Evolutionary conservation across 2,888 invertebrate genomes (phyloP), one percentile per base, ranked within the genome.

Genomic region (Agriotes lineatus): DNA sequence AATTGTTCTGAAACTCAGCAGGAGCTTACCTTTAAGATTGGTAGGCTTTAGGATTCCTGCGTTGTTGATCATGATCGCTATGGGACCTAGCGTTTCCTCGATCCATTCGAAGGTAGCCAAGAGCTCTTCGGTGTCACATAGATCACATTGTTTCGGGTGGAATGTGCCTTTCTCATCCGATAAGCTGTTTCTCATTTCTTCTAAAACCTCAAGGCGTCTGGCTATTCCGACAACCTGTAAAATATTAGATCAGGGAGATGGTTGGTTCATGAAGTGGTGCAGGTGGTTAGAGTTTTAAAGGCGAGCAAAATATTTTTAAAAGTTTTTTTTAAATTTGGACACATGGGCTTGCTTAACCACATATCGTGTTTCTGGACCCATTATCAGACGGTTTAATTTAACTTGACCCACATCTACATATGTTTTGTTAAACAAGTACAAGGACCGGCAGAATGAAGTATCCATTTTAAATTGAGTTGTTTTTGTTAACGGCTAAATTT

Each of bases 191-290:
- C 25, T 37, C 6, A 69, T 20, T 52, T 61, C 69, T 42, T 69
- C 57, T 50, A 69, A 66, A 20, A 30, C 14, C 25, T 66, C 69
- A 7, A 66, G 16, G n/a, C 44, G 45, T 52, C 57, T 62, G 1
- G 61, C 65, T 50, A 69, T 61, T 19, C 69, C 69, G 1, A 69
- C 66, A n/a, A 69, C 69, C 69, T 69, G 54, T 12, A 14, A 18
- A 39, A 16, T n/a, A 52, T 30, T 62, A 37, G 33, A 14, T 20
- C n/a, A 52, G 25, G 25, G n/a, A n/a, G n/a, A n/a, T n/a, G n/a
- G n/a, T n/a, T n/a, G n/a, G n/a, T n/a, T n/a, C n/a, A n/a, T n/a
- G n/a, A n/a, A n/a, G n/a, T n/a, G n/a, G n/a, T n/a, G n/a, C n/a
- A n/a, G n/a, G n/a, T n/a, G n/a, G n/a, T n/a, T n/a, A n/a, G n/a